Conservation (phyloP, 2,888 invertebrate species). For the Mesorhabditis spiculigera region DNA sequence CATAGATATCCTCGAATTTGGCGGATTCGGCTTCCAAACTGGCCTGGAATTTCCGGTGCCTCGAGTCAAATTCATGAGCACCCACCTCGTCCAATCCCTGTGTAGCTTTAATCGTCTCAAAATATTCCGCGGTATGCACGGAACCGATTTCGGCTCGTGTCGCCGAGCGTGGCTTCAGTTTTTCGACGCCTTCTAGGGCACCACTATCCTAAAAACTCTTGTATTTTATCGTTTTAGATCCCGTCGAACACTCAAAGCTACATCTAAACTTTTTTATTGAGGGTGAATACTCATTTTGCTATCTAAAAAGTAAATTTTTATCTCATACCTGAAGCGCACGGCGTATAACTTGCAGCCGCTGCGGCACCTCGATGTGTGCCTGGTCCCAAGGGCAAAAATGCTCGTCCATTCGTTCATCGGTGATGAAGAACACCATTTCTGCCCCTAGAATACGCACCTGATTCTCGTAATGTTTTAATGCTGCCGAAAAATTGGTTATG, state of each 20-base stretch:
- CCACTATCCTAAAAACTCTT: neutral
- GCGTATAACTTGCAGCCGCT: constrained; percentile 33
- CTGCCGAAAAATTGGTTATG: too few relatives aligned
- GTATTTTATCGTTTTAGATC: neutral
- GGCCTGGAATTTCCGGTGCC: neutral
- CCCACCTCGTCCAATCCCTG: constrained; percentile 19
- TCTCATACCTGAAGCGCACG: constrained; percentile 24
- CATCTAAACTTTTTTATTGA: neutral
- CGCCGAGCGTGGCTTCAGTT: constrained; percentile 23
- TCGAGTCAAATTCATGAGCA: neutral
- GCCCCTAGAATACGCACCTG: neutral
- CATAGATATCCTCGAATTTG: constrained; percentile 50
- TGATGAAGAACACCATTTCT: constrained; percentile 20
- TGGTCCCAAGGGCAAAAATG: constrained; percentile 48
- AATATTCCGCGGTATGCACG: constrained; percentile 38
- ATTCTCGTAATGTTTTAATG: too few relatives aligned
- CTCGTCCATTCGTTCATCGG: constrained; percentile 26
- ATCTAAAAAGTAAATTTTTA: neutral
- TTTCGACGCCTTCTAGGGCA: constrained; percentile 13
- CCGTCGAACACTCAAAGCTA: neutral
- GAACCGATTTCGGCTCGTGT: constrained; percentile 23
- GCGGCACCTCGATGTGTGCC: constrained; percentile 48
- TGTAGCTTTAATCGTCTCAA: constrained; percentile 26
- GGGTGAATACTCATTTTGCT: neutral
- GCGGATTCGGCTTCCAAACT: constrained; percentile 18